Conservation (phyloP, 1,140 invertebrate genomes). For the Brachionus angularis region DNA sequence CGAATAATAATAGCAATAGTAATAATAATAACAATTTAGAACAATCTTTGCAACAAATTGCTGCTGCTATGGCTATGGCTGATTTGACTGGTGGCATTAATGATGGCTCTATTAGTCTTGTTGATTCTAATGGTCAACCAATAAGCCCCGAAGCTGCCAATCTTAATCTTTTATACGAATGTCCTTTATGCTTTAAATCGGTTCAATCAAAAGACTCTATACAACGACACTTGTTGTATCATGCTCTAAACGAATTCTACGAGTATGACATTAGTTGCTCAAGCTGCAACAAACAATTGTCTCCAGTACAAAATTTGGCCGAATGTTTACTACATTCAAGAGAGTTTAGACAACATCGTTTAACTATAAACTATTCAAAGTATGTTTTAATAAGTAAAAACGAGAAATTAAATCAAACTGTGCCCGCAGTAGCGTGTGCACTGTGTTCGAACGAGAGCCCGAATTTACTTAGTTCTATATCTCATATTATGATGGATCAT, state of each 20-base stretch:
- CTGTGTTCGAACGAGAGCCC: constrained; percentile 2
- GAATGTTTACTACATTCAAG: constrained; percentile 25
- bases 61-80: constrained; percentile 42
- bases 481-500: constrained; percentile 41
- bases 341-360: constrained; percentile 33
- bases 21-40: too few species aligned
- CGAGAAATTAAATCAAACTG: neutral
- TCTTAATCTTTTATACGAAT: constrained; percentile 20
- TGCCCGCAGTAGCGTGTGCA: constrained; percentile 24
- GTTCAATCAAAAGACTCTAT: neutral
- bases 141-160: constrained; percentile 21
- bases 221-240: constrained; percentile 29
- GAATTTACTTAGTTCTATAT: constrained; percentile 14
- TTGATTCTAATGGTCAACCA: constrained; percentile 22
- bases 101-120: constrained; percentile 36
- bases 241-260: constrained; percentile 23
- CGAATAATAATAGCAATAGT: too few species aligned
- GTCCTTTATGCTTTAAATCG: constrained; percentile 35
- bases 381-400: constrained; percentile 13
- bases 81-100: constrained; percentile 22
- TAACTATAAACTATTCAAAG: constrained; percentile 31
- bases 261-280: constrained; percentile 39
- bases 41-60: constrained; percentile 18
- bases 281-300: constrained; percentile 27
- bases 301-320: constrained; percentile 17